These are phyloP conservation scores for Microplitis demolitor DNA, from an alignment of 1,140 invertebrate species.

Conservation along the genomic window DNA sequence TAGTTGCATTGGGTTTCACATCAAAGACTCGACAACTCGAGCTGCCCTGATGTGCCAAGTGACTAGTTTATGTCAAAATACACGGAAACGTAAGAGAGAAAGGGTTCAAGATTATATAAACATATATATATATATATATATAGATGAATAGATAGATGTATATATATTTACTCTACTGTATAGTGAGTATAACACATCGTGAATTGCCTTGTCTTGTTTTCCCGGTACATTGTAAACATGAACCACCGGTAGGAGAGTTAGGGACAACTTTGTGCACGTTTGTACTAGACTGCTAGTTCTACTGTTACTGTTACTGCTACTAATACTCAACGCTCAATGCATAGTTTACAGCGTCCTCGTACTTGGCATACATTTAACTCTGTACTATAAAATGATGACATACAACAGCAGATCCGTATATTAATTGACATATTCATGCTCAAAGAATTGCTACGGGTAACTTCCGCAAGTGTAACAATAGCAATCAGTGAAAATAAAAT, in stretches of 20 bases:
- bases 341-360: too few relatives aligned
- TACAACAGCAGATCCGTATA: too few relatives aligned
- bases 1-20: conserved; percentile 8
- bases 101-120: not conserved
- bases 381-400: too few relatives aligned
- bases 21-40: conserved; percentile 1
- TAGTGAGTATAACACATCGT: conserved; percentile 18
- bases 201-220: conserved; percentile 31
- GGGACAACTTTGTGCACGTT: conserved; percentile 30
- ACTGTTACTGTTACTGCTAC: not conserved
- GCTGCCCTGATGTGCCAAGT: not conserved
- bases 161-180: not conserved
- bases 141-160: not conserved
- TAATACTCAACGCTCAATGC: too few relatives aligned
- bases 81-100: not conserved
- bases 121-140: too few relatives aligned
- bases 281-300: not conserved
- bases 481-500: too few relatives aligned
- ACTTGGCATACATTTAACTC: too few relatives aligned
- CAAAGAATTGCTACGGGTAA: too few relatives aligned
- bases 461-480: too few relatives aligned
- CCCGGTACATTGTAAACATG: conserved; percentile 30
- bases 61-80: not conserved
- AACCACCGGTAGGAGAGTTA: conserved; percentile 8
- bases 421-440: too few relatives aligned